These are phyloP conservation scores for Serripes groenlandicus DNA, from an alignment of 2,888 invertebrate genomes.

Conservation along the genomic window DNA sequence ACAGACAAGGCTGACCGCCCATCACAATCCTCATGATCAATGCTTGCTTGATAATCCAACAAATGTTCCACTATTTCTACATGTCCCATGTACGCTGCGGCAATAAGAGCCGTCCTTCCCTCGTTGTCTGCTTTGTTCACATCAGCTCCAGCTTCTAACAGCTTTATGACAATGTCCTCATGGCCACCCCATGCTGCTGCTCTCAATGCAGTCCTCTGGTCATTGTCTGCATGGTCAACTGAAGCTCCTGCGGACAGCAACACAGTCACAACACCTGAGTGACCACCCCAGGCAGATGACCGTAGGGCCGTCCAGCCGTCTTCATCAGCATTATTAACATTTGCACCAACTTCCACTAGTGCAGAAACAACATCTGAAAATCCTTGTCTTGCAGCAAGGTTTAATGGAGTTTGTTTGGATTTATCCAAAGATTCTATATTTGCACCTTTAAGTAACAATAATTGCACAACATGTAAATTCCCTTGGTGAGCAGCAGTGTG, in stretches of 20 bases:
- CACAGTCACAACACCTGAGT: slow-evolving; percentile 88
- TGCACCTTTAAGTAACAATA: slow-evolving; percentile 91
- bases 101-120: slow-evolving; percentile 87
- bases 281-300: slow-evolving; percentile 98
- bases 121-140: slow-evolving; percentile 87
- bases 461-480: slow-evolving; percentile 95
- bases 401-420: slow-evolving; percentile 94
- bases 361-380: slow-evolving; percentile 86
- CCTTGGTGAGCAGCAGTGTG: slow-evolving; percentile 95
- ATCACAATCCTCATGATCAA: slow-evolving; percentile 93
- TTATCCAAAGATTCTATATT: slow-evolving; percentile 90
- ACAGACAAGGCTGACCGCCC: slow-evolving; percentile 95
- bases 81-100: slow-evolving; percentile 93
- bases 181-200: slow-evolving; percentile 91
- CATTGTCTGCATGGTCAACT: slow-evolving; percentile 87
- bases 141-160: slow-evolving; percentile 88
- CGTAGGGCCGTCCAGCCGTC: slow-evolving; percentile 88
- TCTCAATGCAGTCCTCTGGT: slow-evolving; percentile 93
- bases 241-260: slow-evolving; percentile 90
- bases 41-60: slow-evolving; percentile 88
- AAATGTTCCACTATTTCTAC: slow-evolving; percentile 84
- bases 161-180: slow-evolving; percentile 88
- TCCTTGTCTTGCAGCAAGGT: slow-evolving; percentile 89
- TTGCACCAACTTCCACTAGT: slow-evolving; percentile 85
- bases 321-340: slow-evolving; percentile 86